Evolutionary conservation across 2,797 vertebrate genomes (phyloP), one percentile per base, ranked within the genome.

Genomic region (Smutsia gigantea): DNA sequence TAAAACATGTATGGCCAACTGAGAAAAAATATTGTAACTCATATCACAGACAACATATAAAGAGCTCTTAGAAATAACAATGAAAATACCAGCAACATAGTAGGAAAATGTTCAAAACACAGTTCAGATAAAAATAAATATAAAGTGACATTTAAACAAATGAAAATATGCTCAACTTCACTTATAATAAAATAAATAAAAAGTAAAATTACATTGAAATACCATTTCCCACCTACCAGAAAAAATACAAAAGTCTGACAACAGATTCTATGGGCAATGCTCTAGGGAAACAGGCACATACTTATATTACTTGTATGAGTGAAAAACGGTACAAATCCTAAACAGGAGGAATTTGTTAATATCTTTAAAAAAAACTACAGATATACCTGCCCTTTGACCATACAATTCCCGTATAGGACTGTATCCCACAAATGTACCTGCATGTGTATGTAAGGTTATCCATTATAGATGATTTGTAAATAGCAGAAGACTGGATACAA

Each of bases 1-100:
- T 57, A 64, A 95, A 96, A 90, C 39, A 83, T 39, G 69, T 6
- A 74, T 1, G 34, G 87, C 29, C 34, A 92, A 75, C 19, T 25
- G 27, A 31, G 46, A 49, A 71, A 90, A 84, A 75, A 84, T 7
- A 64, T 63, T 87, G 25, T 69, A 87, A 88, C 27, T 74, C 13
- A 57, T 34, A 72, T 37, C 55, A 81, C 85, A 95, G 57, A 84
- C 21, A 69, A 75, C 31, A 61, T 27, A 81, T 51, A 94, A 90
- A 90, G 34, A 92, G 46, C 66, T 83, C 69, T 93, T 42, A 96
- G 63, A 92, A 96, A 93, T 57, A 85, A 95, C 75, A 7, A 90
- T 91, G 68, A 75, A 94, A 95, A 90, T 64, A 57, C 23, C 42
- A 59, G 27, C 6, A 95, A 57, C 37, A 90, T 4, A 82, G 61